Evolutionary conservation across 1,140 invertebrate species (phyloP), one percentile per base, ranked within the genome.

Genomic region (Drosophila ogumai): DNA sequence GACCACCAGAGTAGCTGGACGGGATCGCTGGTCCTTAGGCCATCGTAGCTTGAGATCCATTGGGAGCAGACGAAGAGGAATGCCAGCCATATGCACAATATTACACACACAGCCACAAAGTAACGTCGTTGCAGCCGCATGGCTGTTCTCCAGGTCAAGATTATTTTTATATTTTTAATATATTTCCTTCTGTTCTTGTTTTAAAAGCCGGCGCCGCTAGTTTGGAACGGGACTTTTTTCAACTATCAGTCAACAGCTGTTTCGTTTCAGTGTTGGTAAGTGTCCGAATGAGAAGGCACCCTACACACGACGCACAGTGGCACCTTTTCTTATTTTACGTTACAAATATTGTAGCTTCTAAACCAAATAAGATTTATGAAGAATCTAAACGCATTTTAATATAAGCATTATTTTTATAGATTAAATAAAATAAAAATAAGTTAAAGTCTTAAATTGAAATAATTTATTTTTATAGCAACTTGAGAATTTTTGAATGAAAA

Each of bases 1-100:
- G 85, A 66, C 85, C 85, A 90, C 85, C 85, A 90, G 15, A 90
- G 36, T 19, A 90, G 10, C 58, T 90, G 69, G 1, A 22, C 36
- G 6, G 43, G 67, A 19, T 52, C 32, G 0, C 15, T 1, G 12
- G 28, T 8, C n/a, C 5, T 13, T 10, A 12, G 5, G 13, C 13
- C 25, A 1, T 65, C 34, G n/a, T 13, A 25, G n/a, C 13, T 44
- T n/a, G 15, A 19, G 8, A 75, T 25, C 3, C 43, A 17, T 1
- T 50, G 17, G 2, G 15, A 34, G n/a, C 22, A 58, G 5, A 60
- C 5, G 22, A 25, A 9, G 7, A 41, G 3, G 38, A 60, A 7
- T 17, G 12, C 12, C 49, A 68, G 19, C 73, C 74, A 56, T 31
- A 68, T 13, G 15, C 15, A 17, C 7, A 49, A 12, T n/a, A 59